Percentiles rank a stretch among this genome's conserved stretches.
Conservation (phyloP, 1,140 invertebrate genomes). For the Myzus persicae region DNA sequence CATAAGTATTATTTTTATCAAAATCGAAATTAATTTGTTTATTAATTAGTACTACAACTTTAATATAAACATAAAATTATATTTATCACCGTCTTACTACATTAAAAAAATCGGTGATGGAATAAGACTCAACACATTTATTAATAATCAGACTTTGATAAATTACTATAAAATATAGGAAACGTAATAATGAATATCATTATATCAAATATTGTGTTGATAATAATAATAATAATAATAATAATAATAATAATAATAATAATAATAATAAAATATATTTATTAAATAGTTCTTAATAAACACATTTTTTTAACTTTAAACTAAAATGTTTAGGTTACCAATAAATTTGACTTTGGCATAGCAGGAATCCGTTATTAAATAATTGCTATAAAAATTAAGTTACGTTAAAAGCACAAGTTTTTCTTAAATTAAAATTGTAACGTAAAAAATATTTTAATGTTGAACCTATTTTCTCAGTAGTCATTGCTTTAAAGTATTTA, state of each 20-base stretch:
- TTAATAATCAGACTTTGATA: background rate
- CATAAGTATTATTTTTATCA: background rate
- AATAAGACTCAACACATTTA: background rate
- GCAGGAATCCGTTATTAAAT: background rate
- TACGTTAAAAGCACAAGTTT: no score
- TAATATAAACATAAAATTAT: background rate
- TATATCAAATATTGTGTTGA: no score
- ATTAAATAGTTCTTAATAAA: no score
- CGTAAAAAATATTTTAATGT: background rate
- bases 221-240: no score
- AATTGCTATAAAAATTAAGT: background rate
- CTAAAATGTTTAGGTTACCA: background rate
- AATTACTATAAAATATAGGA: no score
- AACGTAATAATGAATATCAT: no score
- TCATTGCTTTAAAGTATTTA: background rate
- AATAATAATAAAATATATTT: no score
- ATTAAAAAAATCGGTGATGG: background rate
- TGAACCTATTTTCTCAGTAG: background rate
- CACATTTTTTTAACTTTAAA: background rate
- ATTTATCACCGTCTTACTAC: background rate
- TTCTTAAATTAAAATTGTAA: background rate
- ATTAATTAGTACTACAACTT: background rate
- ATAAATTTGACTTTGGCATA: background rate
- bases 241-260: no score
- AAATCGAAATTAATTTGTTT: background rate